Conservation (phyloP, 2,113 vertebrate genomes). For the Herpetotheres cachinnans region DNA sequence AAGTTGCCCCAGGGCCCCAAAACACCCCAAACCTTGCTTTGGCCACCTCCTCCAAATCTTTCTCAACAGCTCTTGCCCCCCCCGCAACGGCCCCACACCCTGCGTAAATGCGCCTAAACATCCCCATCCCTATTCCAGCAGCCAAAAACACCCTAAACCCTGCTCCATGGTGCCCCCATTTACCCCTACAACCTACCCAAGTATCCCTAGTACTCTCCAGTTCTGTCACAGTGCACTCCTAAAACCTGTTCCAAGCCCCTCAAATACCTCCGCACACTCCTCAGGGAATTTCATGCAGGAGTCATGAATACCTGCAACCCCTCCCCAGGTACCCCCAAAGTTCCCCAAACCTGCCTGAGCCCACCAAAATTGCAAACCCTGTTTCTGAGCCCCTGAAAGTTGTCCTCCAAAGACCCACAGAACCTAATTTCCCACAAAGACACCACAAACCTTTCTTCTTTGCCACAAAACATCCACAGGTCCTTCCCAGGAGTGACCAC, state of each 20-base stretch:
- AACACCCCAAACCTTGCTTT: background rate
- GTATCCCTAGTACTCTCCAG: background rate
- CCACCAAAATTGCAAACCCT: background rate
- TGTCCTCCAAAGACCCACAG: background rate
- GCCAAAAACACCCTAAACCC: background rate
- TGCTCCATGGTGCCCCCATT: background rate
- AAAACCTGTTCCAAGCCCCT: background rate
- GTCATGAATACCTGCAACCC: background rate
- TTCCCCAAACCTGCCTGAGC: background rate
- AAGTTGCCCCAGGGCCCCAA: background rate
- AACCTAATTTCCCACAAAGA: background rate
- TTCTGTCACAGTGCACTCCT: background rate
- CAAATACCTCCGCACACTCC: background rate
- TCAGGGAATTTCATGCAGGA: background rate
- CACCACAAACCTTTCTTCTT: background rate
- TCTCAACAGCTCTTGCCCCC: background rate
- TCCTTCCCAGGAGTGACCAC: background rate
- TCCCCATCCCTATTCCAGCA: too few relatives aligned
- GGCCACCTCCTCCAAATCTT: fast-evolving
- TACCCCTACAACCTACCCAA: background rate
- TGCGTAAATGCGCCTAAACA: background rate
- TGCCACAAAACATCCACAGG: background rate
- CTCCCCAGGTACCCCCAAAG: too few relatives aligned
- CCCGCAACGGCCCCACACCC: too few relatives aligned
- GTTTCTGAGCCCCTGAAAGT: background rate